Percentiles rank a stretch among this genome's conserved stretches.
These are phyloP conservation scores for Sebastes elongatus DNA, from an alignment of 2,797 vertebrate genomes.

Conservation along the genomic window DNA sequence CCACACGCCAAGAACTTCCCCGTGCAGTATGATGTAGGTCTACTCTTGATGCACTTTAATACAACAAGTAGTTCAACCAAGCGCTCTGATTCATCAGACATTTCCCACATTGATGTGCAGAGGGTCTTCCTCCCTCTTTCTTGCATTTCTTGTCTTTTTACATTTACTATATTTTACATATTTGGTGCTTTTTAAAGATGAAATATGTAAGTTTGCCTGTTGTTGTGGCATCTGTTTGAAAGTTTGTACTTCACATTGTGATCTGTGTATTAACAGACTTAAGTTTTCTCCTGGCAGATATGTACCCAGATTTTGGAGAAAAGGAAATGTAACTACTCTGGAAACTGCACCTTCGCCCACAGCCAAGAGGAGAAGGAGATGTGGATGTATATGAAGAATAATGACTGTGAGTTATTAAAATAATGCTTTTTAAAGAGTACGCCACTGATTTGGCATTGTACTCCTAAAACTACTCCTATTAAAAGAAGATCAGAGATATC, in stretches of 20 bases:
- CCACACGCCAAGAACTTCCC: constrained; percentile 91
- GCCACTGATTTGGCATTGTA: neutral
- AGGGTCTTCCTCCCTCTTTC: neutral
- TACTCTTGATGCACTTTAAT: neutral
- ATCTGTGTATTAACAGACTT: neutral
- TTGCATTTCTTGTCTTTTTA: neutral
- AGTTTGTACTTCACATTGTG: neutral
- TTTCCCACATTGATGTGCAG: neutral
- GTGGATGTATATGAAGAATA: constrained; percentile 98
- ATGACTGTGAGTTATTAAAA: constrained; percentile 85
- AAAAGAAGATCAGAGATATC: neutral
- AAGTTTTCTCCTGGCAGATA: constrained; percentile 78
- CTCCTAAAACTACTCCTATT: no score
- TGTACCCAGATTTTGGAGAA: constrained; percentile 90
- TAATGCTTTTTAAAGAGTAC: neutral
- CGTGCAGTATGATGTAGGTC: constrained; percentile 90
- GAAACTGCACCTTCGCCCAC: constrained; percentile 94
- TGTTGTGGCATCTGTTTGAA: neutral
- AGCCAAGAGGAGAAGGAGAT: constrained; percentile 94
- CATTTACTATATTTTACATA: neutral
- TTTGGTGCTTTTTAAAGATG: neutral
- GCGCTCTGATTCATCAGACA: neutral
- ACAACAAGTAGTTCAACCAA: neutral
- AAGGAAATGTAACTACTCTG: constrained; percentile 90
- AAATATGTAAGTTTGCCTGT: neutral